phyloP scores from a whole-genome alignment of 2,888 invertebrate species.

The Cheilosia vernalis region DNA sequence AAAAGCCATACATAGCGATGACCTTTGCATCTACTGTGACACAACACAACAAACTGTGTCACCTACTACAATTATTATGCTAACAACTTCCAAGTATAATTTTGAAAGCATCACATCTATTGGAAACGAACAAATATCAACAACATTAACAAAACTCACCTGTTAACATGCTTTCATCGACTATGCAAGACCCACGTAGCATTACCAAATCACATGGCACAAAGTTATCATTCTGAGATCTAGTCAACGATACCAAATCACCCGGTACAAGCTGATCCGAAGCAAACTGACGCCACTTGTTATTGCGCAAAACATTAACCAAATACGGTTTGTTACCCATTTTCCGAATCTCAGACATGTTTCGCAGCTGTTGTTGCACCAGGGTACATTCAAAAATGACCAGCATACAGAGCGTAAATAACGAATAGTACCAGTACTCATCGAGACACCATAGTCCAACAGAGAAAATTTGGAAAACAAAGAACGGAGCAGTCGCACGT shows the following conservation, averaged over 20 bases:
- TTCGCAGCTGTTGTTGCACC: slow-evolving; percentile 98
- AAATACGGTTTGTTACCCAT: slow-evolving; percentile 99
- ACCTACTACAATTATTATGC: too few relatives aligned
- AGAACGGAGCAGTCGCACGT: slow-evolving; percentile 99
- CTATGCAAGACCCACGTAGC: slow-evolving; percentile 97
- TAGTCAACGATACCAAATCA: slow-evolving; percentile 96
- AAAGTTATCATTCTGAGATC: slow-evolving; percentile 94
- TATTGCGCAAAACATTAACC: slow-evolving; percentile 94
- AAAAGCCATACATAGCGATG: too few relatives aligned
- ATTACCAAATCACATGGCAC: slow-evolving; percentile 98
- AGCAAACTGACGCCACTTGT: slow-evolving; percentile 93
- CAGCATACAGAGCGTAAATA: slow-evolving; percentile 98
- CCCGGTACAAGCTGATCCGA: slow-evolving; percentile 97
- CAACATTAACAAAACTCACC: slow-evolving; percentile 86
- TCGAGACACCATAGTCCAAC: slow-evolving; percentile 99
- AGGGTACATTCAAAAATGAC: slow-evolving; percentile 98
- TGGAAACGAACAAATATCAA: too few relatives aligned
- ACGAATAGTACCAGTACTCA: slow-evolving; percentile 99
- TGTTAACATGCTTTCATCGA: slow-evolving; percentile 99
- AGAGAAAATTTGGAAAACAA: slow-evolving; percentile 99
- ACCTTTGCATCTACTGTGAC: too few relatives aligned
- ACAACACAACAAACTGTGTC: too few relatives aligned
- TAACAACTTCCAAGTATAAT: too few relatives aligned
- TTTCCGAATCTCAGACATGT: slow-evolving; percentile 99
- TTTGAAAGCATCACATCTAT: too few relatives aligned